Conservation (phyloP, 2,113 vertebrate species). For the Coreoperca whiteheadi region DNA sequence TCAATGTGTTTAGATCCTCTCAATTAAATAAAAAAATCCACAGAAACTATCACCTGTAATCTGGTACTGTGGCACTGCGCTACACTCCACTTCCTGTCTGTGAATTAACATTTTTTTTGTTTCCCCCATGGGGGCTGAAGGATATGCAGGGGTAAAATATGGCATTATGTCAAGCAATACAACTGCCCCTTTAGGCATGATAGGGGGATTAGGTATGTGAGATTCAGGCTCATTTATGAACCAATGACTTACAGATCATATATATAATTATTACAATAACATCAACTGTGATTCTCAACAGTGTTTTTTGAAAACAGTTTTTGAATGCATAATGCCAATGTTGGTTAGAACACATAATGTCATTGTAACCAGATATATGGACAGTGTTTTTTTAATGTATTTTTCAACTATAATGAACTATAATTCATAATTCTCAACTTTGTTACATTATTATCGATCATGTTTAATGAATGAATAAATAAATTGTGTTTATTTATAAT, state of each 20-base stretch:
- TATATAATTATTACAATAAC: neutral
- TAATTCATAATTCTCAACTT: neutral
- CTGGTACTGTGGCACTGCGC: too few relatives aligned
- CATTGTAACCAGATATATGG: neutral
- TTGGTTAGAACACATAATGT: neutral
- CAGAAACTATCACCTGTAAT: slow-evolving; percentile 13
- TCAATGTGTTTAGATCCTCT: slow-evolving; percentile 7
- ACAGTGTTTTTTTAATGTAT: neutral
- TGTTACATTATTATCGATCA: neutral
- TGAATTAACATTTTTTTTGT: slow-evolving; percentile 42
- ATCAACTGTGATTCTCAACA: neutral
- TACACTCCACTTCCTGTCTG: slow-evolving; percentile 24
- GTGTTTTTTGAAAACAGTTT: neutral
- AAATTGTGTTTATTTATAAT: neutral
- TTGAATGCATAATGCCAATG: neutral
- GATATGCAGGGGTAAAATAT: slow-evolving; percentile 25
- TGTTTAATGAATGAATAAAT: neutral
- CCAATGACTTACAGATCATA: neutral
- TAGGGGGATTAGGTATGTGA: too few relatives aligned
- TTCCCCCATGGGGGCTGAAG: slow-evolving; percentile 22
- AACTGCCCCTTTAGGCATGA: slow-evolving; percentile 24
- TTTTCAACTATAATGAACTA: too few relatives aligned
- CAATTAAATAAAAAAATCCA: slow-evolving; percentile 16
- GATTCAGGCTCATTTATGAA: slow-evolving; percentile 12
- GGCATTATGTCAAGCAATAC: slow-evolving; percentile 26